Evolutionary conservation across 2,797 vertebrate genomes (phyloP).

Genomic region (Agapornis canus): DNA sequence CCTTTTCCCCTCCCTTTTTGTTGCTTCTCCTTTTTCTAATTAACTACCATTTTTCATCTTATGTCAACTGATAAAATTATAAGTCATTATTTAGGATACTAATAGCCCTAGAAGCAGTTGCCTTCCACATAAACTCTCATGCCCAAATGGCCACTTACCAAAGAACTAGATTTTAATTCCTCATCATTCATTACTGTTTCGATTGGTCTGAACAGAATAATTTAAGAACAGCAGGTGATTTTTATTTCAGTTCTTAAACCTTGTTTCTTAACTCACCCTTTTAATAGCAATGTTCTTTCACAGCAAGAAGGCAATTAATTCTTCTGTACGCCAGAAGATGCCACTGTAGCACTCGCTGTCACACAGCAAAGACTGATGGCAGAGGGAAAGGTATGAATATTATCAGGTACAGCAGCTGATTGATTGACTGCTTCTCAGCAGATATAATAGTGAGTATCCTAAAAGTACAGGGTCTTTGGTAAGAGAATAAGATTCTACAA

Average conservation of each 20-base stretch:
- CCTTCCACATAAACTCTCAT: not conserved
- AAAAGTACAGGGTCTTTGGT: not conserved
- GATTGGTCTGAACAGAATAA: not conserved
- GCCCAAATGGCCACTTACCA: not conserved
- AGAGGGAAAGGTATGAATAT: not conserved
- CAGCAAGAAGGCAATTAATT: constrained; percentile 1
- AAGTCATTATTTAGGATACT: not conserved
- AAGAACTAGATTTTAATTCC: constrained; percentile 20
- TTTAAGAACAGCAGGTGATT: not conserved
- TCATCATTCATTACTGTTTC: not conserved
- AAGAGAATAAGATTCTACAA: constrained; percentile 18
- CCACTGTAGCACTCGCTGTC: constrained; percentile 62
- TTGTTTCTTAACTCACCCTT: not conserved
- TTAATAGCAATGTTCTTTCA: not conserved
- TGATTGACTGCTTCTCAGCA: not conserved
- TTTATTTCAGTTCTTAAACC: not conserved
- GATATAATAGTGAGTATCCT: not conserved
- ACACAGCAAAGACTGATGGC: not conserved
- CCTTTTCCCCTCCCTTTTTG: not conserved
- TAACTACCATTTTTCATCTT: constrained; percentile 1
- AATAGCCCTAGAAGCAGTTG: not conserved
- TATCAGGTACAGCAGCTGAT: not conserved
- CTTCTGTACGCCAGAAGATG: constrained; percentile 70
- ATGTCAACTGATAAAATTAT: not conserved
- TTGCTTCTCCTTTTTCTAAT: not conserved